These are phyloP conservation scores for Drosophila setifemur DNA, from an alignment of 1,140 invertebrate genomes.

Conservation along the genomic window DNA sequence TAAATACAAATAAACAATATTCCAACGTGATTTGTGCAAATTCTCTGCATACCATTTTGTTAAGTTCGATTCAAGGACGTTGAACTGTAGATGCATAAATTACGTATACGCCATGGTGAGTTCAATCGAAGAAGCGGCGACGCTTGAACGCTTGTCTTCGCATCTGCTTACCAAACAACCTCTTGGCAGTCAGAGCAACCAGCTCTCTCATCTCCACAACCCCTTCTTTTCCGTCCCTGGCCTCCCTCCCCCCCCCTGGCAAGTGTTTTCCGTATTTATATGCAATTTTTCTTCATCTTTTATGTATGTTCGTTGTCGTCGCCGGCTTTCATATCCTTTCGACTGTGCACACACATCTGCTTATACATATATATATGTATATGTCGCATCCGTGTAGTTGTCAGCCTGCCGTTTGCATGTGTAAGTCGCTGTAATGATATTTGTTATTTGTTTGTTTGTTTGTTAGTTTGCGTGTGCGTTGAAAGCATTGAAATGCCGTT, in stretches of 20 bases:
- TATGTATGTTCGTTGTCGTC: conserved; percentile 73
- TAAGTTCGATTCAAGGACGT: not conserved
- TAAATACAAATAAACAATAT: no score
- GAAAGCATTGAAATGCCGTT: conserved; percentile 75
- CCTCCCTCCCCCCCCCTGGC: not conserved
- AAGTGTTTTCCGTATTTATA: conserved; percentile 65
- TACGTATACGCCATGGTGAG: conserved; percentile 64
- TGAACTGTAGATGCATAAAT: conserved; percentile 57
- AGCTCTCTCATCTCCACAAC: conserved; percentile 35
- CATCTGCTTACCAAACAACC: conserved; percentile 35
- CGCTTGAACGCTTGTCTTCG: conserved; percentile 11
- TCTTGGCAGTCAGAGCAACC: conserved; percentile 62
- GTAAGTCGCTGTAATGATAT: conserved; percentile 77
- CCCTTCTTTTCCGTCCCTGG: not conserved
- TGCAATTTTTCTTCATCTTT: conserved; percentile 80
- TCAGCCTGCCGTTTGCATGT: conserved; percentile 71
- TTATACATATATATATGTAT: no score
- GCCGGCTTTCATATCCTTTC: conserved; percentile 74
- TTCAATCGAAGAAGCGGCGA: conserved; percentile 56
- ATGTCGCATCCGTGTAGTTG: conserved; percentile 56
- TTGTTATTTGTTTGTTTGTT: conserved; percentile 59
- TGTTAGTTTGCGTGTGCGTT: conserved; percentile 62
- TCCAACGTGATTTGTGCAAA: no score
- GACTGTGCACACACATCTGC: conserved; percentile 41
- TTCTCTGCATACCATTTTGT: no score